Base-by-base conservation (phyloP, 2,113 vertebrate genomes). In the Acanthochromis polyacanthus region DNA sequence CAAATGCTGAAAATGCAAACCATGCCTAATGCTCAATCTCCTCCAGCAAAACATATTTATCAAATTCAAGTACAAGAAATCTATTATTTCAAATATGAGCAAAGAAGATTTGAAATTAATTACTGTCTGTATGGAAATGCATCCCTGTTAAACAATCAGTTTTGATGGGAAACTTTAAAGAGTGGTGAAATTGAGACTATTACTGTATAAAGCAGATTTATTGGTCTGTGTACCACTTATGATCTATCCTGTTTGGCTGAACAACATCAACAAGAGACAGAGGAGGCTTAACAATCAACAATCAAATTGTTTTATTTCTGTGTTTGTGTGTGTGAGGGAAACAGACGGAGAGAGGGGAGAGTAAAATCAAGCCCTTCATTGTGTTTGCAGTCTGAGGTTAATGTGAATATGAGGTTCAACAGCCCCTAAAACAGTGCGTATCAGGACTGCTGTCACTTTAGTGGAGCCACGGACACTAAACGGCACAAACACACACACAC, bases 361-460 rank as follows among this genome's bases (percentile, higher is more conserved):
- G 14, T 73, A 62, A 77, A 83, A 60, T 68, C 67, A 60, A 79
- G 58, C 63, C 55, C 43, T 68, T 76, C 72, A 66, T 71, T 83
- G 51, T 81, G 77, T 80, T 80, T 83, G 78, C 61, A 73, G 53
- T 75, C 36, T 46, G 51, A 72, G 85, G 80, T 89, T 90, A 84
- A 81, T 82, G 45, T 88, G 75, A 84, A 72, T 68, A 85, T 82
- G 58, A 82, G 78, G 71, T 89, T 74, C 69, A 88, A 71, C 22
- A 75, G 78, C 84, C 80, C 61, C 74, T 74, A 30, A 36, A 77
- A 79, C 70, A 74, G 61, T 50, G 59, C n/a, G 59, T 62, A 10
- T 56, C 71, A 75, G 57, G 62, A 71, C 59, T 82, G 55, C 74
- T 58, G 50, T 60, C 78, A 53, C 50, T 67, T 62, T 53, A 32